Base-by-base conservation (phyloP, 2,888 invertebrate species). In the Sphaerophoria rueppellii region DNA sequence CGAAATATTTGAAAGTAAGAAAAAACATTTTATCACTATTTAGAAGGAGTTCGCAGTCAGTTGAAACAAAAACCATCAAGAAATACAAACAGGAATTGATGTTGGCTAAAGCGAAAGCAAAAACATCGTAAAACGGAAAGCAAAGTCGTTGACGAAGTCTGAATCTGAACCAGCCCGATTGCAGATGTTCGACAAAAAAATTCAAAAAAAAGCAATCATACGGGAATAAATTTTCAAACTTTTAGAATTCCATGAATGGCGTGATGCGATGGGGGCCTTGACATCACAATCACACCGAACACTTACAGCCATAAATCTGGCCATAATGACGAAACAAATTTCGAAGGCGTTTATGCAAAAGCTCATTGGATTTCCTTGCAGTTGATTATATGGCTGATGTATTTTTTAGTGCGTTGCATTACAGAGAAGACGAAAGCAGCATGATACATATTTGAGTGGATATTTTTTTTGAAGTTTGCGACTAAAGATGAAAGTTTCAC, bases 21-120 rank as follows among this genome's bases (percentile, higher is more conserved):
- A 73, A 69, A 67, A 81, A 69, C 60, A 85, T 85, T 50, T 63
- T 72, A 81, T 72, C 75, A 81, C 82, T 78, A 82, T 86, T 86
- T 72, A 69, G 40, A 48, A 50, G 48, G 24, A 52, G 37, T 34
- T 24, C 9, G 46, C 9, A 74, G 54, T 35, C 48, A 60, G 48
- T 69, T 54, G 12, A 9, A 46, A 34, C 1, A 40, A 40, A 57
- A 69, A 63, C 32, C 35, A 35, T 24, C 24, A 61, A 4, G 12
- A 57, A 34, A 46, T 16, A 9, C 43, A 58, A 61, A 48, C 43
- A 14, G 16, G 11, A 11, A 37, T 54, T 14, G 4, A 4, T 37
- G 9, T 40, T 40, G 52, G 7, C 37, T 54, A 43, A 55, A 40
- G 60, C 35, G 43, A 75, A 60, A 67, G 58, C 70, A 52, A 57